Conservation (phyloP, 1,140 invertebrate species). For the Bradysia coprophila region DNA sequence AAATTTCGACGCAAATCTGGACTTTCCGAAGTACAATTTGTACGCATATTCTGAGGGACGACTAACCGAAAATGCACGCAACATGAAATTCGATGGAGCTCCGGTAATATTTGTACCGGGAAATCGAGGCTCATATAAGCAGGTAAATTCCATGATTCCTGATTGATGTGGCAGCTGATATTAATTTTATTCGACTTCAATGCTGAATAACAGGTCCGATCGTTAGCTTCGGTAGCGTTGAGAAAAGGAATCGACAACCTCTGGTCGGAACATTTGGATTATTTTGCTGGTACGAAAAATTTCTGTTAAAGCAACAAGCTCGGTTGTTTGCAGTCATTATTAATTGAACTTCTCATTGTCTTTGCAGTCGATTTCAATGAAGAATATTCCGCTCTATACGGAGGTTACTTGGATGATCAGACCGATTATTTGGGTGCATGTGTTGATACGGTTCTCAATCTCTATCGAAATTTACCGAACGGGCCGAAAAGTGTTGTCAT, state of each 20-base stretch:
- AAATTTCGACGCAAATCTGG: slow-evolving; percentile 32
- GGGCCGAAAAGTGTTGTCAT: slow-evolving; percentile 45
- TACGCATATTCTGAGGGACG: slow-evolving; percentile 83
- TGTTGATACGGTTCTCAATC: slow-evolving; percentile 46
- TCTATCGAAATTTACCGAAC: slow-evolving; percentile 39
- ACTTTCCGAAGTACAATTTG: slow-evolving; percentile 58
- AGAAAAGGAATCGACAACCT: slow-evolving; percentile 39
- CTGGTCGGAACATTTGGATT: slow-evolving; percentile 54
- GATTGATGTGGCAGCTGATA: no score
- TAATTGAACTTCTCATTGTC: background rate
- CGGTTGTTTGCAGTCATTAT: background rate
- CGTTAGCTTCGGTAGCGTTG: slow-evolving; percentile 72
- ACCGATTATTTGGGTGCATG: slow-evolving; percentile 54
- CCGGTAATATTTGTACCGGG: slow-evolving; percentile 87
- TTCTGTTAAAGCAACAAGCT: background rate
- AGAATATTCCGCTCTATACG: slow-evolving; percentile 60
- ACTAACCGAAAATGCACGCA: slow-evolving; percentile 42
- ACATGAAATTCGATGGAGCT: slow-evolving; percentile 60
- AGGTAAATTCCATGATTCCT: slow-evolving; percentile 39
- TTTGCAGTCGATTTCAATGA: slow-evolving; percentile 55
- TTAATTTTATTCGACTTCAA: no score
- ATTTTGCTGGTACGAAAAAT: slow-evolving; percentile 41
- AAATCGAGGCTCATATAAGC: slow-evolving; percentile 79
- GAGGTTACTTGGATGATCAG: slow-evolving; percentile 57
- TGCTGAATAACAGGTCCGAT: slow-evolving; percentile 39